These are phyloP conservation scores for Thripadectes ignobilis DNA, from an alignment of 2,797 vertebrate species.

Conservation along the genomic window DNA sequence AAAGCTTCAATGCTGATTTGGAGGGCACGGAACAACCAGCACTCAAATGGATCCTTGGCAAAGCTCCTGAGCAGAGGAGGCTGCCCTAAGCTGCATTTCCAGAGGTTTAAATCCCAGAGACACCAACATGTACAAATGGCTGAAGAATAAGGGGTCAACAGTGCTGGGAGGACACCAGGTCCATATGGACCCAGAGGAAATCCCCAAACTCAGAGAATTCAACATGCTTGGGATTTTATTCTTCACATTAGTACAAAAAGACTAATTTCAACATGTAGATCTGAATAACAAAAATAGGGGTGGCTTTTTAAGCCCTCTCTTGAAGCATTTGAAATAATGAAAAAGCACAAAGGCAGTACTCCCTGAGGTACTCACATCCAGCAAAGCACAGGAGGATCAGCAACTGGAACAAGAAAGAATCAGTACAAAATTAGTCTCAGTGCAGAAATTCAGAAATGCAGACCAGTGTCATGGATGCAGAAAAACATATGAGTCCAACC, in stretches of 20 bases:
- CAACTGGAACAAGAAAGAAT: background rate
- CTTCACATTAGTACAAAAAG: background rate
- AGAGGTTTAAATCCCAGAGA: background rate
- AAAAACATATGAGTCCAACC: accelerated
- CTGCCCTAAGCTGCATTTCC: background rate
- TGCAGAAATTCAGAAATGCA: background rate
- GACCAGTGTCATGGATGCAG: background rate
- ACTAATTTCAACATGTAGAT: background rate
- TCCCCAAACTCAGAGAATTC: background rate
- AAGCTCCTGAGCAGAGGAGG: background rate
- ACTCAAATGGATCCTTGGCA: background rate
- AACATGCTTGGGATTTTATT: background rate
- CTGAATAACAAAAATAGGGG: background rate
- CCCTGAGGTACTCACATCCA: background rate
- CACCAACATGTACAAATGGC: accelerated
- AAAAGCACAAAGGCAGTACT: background rate
- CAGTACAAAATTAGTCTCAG: background rate
- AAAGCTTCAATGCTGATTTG: background rate
- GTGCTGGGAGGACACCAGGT: background rate
- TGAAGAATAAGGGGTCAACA: background rate
- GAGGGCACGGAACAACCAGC: background rate
- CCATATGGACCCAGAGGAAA: background rate
- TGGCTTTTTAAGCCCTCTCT: background rate
- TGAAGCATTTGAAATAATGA: background rate
- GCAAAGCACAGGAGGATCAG: background rate